These are phyloP conservation scores for Nephrotoma appendiculata DNA, from an alignment of 2,888 invertebrate genomes.

Conservation along the genomic window DNA sequence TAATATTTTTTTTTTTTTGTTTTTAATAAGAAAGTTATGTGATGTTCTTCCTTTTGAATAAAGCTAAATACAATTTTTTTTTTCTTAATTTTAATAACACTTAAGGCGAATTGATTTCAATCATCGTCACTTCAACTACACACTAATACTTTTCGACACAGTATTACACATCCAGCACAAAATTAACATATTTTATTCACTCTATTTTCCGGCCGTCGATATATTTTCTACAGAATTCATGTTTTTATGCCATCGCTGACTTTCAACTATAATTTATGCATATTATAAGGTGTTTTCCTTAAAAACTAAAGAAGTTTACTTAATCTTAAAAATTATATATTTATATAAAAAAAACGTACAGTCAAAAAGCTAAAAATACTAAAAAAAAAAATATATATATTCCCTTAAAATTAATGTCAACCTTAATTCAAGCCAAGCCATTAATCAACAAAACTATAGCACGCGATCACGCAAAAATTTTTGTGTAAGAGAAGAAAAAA, in stretches of 20 bases:
- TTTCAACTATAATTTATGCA: neutral
- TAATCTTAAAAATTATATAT: neutral
- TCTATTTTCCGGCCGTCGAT: neutral
- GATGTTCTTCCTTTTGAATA: neutral
- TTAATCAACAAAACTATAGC: conserved; percentile 3
- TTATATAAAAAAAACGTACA: neutral
- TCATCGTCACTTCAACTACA: neutral
- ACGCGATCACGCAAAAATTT: conserved; percentile 3
- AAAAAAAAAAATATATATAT: neutral
- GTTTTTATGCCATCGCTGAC: neutral
- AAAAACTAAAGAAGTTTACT: neutral
- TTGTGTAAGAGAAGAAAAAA: neutral
- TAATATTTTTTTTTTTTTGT: too few species aligned
- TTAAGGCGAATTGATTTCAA: neutral
- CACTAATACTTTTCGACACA: neutral
- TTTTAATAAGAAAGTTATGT: neutral
- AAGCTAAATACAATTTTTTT: neutral
- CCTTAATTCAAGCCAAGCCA: conserved; percentile 5
- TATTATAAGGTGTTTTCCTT: neutral
- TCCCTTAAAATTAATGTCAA: conserved; percentile 5
- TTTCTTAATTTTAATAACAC: neutral
- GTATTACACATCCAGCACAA: neutral
- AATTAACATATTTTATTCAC: neutral
- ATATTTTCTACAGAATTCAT: neutral
- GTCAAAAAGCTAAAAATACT: neutral